A percentile compares a stretch with the other conserved stretches of the same genome.
Conservation (phyloP, 30 jellyfish, hydroid and myxozoan species). For the Cassiopea andromeda region DNA sequence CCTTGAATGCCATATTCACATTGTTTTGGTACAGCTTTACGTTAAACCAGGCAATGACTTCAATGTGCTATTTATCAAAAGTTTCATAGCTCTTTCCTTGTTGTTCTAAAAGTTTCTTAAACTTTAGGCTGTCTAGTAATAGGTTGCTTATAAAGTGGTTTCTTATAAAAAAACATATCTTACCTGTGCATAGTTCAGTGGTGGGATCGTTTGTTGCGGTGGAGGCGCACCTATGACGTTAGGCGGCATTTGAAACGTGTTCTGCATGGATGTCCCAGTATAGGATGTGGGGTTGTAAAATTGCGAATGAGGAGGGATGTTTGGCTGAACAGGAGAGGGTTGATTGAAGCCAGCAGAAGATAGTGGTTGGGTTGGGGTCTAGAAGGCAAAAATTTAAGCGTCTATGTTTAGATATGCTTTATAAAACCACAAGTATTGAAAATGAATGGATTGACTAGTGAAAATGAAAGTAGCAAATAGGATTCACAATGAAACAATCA, state of each 20-base stretch:
- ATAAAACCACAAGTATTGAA: background rate
- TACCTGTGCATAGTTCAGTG: background rate
- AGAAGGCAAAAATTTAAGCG: background rate
- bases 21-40: no score
- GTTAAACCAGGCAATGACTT: no score
- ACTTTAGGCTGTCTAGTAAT: no score
- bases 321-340: slow-evolving; percentile 54
- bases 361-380: slow-evolving; percentile 38
- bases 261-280: slow-evolving; percentile 24
- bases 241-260: slow-evolving; percentile 33
- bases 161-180: background rate
- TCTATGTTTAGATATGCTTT: no score
- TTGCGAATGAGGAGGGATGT: slow-evolving; percentile 27
- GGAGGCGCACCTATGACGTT: slow-evolving; percentile 16
- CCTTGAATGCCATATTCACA: no score
- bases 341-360: slow-evolving; percentile 29
- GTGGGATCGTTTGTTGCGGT: background rate
- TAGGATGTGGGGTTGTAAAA: slow-evolving; percentile 43
- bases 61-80: no score
- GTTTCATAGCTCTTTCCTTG: no score
- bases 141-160: no score
- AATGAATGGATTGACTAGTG: background rate
- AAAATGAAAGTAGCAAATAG: background rate
- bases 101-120: no score
- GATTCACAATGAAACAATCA: background rate